phyloP scores from a whole-genome alignment of 2,113 vertebrate genomes.

The Leiothrix lutea region DNA sequence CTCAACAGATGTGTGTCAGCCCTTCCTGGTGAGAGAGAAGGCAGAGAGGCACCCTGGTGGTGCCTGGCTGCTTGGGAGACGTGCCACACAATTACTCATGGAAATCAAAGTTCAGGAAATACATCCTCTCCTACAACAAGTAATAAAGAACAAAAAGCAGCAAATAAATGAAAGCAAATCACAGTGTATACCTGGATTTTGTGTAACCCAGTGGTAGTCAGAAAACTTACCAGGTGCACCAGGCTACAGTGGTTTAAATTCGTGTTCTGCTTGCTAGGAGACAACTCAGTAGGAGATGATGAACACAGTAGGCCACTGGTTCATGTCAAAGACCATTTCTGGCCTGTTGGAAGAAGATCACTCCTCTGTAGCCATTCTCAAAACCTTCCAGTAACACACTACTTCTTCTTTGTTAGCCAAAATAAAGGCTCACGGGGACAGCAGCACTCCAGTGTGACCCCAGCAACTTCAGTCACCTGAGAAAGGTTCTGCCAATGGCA shows the following conservation, averaged over 20 bases:
- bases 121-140: not conserved
- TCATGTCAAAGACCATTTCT: not conserved
- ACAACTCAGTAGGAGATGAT: not conserved
- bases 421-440: accelerated
- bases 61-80: not conserved
- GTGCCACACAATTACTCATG: not conserved
- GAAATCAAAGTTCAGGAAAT: not conserved
- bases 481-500: not conserved
- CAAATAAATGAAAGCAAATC: not conserved
- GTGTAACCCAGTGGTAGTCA: not conserved
- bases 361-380: not conserved
- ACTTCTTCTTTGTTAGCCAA: not conserved
- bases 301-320: not conserved
- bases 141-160: not conserved
- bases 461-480: not conserved
- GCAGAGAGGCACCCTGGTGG: not conserved
- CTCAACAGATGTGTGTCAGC: not conserved
- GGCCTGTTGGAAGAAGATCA: accelerated
- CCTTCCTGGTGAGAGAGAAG: not conserved
- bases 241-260: not conserved
- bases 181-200: accelerated
- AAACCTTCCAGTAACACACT: not conserved
- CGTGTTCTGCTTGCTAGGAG: not conserved
- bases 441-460: not conserved
- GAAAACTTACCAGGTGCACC: not conserved